Conservation (phyloP, 2,888 invertebrate species). For the Catocala nupta region DNA sequence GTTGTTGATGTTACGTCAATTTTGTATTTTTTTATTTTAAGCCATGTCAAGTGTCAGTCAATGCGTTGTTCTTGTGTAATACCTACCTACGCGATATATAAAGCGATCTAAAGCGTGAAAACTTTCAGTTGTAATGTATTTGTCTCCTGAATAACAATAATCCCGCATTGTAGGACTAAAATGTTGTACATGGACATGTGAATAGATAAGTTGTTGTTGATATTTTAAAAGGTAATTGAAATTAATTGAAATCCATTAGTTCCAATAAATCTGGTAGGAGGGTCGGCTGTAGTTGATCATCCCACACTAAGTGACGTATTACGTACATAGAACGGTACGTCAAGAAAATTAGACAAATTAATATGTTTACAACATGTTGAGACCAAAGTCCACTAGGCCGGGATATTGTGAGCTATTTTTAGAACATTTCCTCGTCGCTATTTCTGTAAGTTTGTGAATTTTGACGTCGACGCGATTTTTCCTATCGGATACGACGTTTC, state of each 20-base stretch:
- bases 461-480: slow-evolving; percentile 40
- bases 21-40: slow-evolving; percentile 24
- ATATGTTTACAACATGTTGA: slow-evolving; percentile 56
- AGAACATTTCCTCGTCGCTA: slow-evolving; percentile 45
- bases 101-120: too few relatives aligned
- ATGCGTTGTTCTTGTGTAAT: not conserved
- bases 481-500: slow-evolving; percentile 24
- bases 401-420: slow-evolving; percentile 56
- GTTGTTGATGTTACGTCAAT: slow-evolving; percentile 48
- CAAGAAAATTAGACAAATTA: slow-evolving; percentile 58
- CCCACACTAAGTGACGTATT: not conserved
- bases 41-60: slow-evolving; percentile 16
- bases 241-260: slow-evolving; percentile 29
- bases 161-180: not conserved
- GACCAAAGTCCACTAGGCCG: slow-evolving; percentile 63
- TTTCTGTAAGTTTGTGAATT: slow-evolving; percentile 45
- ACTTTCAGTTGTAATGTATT: not conserved
- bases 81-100: too few relatives aligned
- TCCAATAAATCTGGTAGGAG: slow-evolving; percentile 12
- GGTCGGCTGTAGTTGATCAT: not conserved
- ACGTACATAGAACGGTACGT: slow-evolving; percentile 33
- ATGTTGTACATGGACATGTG: too few relatives aligned
- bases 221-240: slow-evolving; percentile 29
- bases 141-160: slow-evolving; percentile 3
- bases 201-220: slow-evolving; percentile 9